Evolutionary conservation across 1,140 invertebrate species (phyloP).

Genomic region (Prorops nasuta): DNA sequence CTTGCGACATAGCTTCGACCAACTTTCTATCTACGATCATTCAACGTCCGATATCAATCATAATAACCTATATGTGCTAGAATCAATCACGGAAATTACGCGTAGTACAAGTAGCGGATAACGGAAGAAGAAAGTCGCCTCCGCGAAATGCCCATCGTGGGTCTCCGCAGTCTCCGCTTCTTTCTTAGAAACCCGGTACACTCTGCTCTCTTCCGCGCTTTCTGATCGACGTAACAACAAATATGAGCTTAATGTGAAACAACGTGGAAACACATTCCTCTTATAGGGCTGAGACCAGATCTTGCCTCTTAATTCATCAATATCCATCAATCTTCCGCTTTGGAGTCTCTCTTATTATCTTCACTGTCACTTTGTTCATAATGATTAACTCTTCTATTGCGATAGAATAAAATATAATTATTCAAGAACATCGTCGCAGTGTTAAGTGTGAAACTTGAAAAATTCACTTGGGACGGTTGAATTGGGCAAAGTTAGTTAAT

Average conservation of each 20-base stretch:
- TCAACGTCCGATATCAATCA: neutral
- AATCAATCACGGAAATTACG: slow-evolving; percentile 10
- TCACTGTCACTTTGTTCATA: too few relatives aligned
- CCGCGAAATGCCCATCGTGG: slow-evolving; percentile 23
- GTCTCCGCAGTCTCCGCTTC: slow-evolving; percentile 20
- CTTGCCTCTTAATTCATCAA: too few relatives aligned
- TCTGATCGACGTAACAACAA: neutral
- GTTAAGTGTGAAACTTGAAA: too few relatives aligned
- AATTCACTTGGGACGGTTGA: too few relatives aligned
- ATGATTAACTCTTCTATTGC: too few relatives aligned
- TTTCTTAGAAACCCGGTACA: slow-evolving; percentile 19
- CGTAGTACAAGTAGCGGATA: too few relatives aligned
- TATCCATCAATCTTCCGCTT: too few relatives aligned
- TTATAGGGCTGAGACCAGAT: neutral
- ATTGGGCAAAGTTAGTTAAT: neutral
- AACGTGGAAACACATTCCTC: neutral
- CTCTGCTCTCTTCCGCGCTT: neutral
- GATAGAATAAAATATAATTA: too few relatives aligned
- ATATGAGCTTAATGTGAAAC: neutral
- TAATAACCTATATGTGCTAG: neutral
- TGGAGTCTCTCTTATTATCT: too few relatives aligned
- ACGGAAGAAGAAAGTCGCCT: slow-evolving; percentile 35
- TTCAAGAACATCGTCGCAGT: too few relatives aligned
- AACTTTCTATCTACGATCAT: neutral
- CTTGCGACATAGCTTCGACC: too few relatives aligned